Base-by-base conservation (phyloP, 2,888 invertebrate species). In the Hirtodrosophila confusa region DNA sequence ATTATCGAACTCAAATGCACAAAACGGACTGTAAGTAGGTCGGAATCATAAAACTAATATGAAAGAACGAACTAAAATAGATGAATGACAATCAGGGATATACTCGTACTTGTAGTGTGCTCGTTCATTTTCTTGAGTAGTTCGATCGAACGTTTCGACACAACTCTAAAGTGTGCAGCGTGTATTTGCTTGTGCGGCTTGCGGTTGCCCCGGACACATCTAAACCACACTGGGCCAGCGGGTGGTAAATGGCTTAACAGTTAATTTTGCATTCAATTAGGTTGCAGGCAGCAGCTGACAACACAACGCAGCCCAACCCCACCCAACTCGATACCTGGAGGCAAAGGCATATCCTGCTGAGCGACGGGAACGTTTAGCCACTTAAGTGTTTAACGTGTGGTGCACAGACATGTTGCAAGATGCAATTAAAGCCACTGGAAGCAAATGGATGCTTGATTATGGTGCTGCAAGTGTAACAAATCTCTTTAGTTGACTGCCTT, bases 181-280 rank as follows among this genome's bases (percentile, higher is more conserved):
- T 47, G 41, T 51, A 45, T 58, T 23, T 8, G n/a, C 9, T 33
- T 33, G 36, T 58, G 48, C 39, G 44, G 41, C 35, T 37, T 67
- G 49, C 29, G 57, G 68, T 49, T 31, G 9, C n/a, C 41, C 6
- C 5, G 49, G 9, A 51, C 48, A 36, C 51, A 62, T 43, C 37
- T 40, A 3, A 54, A n/a, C 50, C 53, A 43, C 50, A 47, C 58
- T 29, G 41, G 40, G 48, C 9, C 17, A 36, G 40, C 35, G 12
- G 31, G 12, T 56, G 57, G 40, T 48, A 79, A 74, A 49, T 67
- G 58, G 58, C 41, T 70, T 47, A 62, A 70, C 71, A 64, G 77
- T 75, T 79, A 79, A 83, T 75, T 83, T 77, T 60, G 65, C 56
- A 75, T 71, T 83, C 75, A 83, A 83, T 79, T 79, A 68, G 51